Evolutionary conservation across 2,797 vertebrate species (phyloP).

Genomic region (Denticeps clupeoides): DNA sequence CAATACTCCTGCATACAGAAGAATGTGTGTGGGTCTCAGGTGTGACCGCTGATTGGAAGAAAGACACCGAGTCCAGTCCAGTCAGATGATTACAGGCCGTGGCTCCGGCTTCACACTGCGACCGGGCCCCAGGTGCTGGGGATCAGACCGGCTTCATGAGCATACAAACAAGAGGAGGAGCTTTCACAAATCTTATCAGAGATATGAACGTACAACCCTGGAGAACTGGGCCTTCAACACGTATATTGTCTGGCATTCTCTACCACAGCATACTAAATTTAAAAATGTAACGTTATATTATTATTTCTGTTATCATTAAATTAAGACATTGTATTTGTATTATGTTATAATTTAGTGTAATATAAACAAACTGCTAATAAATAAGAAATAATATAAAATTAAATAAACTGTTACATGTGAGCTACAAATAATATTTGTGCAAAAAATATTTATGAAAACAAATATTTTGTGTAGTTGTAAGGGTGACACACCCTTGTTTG

Average conservation of each 20-base stretch:
- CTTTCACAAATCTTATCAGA: neutral
- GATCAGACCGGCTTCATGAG: slow-evolving; percentile 14
- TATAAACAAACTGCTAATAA: too few relatives aligned
- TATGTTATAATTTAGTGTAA: too few relatives aligned
- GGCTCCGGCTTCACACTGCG: neutral
- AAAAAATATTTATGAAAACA: too few relatives aligned
- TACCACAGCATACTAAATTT: too few relatives aligned
- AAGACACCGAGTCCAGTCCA: neutral
- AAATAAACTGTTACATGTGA: too few relatives aligned
- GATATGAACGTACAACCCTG: neutral
- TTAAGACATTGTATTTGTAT: too few relatives aligned
- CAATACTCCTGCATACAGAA: slow-evolving; percentile 17
- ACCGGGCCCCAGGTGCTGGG: slow-evolving; percentile 19
- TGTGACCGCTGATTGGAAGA: slow-evolving; percentile 15
- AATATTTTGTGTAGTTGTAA: too few relatives aligned
- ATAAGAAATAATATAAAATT: too few relatives aligned
- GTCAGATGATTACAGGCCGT: neutral
- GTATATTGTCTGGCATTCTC: neutral
- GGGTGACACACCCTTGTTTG: too few relatives aligned
- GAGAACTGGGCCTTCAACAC: neutral
- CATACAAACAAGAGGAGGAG: neutral
- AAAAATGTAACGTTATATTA: too few relatives aligned
- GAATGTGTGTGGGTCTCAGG: slow-evolving; percentile 11
- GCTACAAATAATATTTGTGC: too few relatives aligned
- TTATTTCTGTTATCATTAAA: too few relatives aligned